These are phyloP conservation scores for Isoperla grammatica DNA, from an alignment of 2,888 invertebrate species.

Conservation along the genomic window DNA sequence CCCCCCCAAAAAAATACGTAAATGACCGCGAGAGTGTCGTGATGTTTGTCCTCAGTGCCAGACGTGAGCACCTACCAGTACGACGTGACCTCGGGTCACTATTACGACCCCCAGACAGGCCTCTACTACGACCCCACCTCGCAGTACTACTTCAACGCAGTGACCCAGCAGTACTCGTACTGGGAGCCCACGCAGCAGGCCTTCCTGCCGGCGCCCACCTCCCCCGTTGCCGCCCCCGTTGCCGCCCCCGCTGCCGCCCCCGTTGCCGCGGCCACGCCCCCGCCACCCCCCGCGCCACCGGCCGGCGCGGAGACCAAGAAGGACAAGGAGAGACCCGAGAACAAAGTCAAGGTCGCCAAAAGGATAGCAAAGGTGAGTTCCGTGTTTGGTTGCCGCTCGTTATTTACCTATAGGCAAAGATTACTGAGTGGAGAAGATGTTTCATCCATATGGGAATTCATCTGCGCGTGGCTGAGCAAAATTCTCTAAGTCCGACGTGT, in stretches of 20 bases:
- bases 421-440: too few species aligned
- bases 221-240: constrained; percentile 36
- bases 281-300: constrained; percentile 32
- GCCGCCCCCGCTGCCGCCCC: constrained; percentile 2
- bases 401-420: too few species aligned
- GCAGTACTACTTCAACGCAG: constrained; percentile 93
- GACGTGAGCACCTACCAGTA: constrained; percentile 89
- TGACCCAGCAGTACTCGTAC: constrained; percentile 86
- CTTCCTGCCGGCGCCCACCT: constrained; percentile 50
- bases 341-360: constrained; percentile 95
- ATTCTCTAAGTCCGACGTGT: too few species aligned
- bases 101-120: constrained; percentile 88
- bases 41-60: constrained; percentile 57
- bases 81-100: constrained; percentile 93
- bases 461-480: too few species aligned
- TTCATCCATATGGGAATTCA: too few species aligned
- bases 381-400: too few species aligned
- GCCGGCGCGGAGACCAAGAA: constrained; percentile 61
- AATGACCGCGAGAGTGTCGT: too few species aligned
- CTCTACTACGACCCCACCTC: constrained; percentile 95
- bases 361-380: constrained; percentile 81
- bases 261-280: background rate
- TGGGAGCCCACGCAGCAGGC: constrained; percentile 78
- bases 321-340: constrained; percentile 64
- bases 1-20: too few species aligned